Base-by-base conservation (phyloP, 2,797 vertebrate genomes). In the Peromyscus eremicus region DNA sequence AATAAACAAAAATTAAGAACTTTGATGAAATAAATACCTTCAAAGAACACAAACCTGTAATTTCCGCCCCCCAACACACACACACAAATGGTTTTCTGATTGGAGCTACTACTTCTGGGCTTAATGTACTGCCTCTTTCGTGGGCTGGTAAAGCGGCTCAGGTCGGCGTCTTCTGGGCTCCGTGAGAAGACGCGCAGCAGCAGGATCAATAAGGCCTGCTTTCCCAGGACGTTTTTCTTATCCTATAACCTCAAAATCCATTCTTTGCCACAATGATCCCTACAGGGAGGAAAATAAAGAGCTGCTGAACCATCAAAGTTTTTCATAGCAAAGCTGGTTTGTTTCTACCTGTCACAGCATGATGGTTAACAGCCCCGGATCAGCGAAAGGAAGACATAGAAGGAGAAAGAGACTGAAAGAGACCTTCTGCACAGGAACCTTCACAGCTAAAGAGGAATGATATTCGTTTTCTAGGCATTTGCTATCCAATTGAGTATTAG, bases 1-100 rank as follows among this genome's bases (percentile, higher is more conserved):
- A 96, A 89, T 97, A 98, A 98, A 97, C 84, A 97, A 96, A 98
- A 98, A 96, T 96, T 97, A 97, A 98, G 92, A 97, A 96, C 95
- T 97, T 95, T 97, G 97, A 98, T 98, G 91, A 94, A 98, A 98
- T 96, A 98, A 97, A 97, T 98, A 98, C 96, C 97, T 97, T 96
- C 94, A 98, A 96, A 98, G 97, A 96, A 94, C 92, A 87, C 96
- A 85, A 98, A 97, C 96, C 85, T 97, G 37, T 89, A 95, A 92
- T 97, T 98, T 98, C 8, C 2, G 2, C 60, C 76, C 62, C 91
- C 23, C 23, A 4, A 4, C n/a, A 43, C 40, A 9, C 40, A 95
- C 29, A 77, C 62, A 81, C 90, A 92, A 97, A 93, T 55, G 98
- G 95, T 97, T 93, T 97, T 98, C 96, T 94, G 94, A 97, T 98